These are phyloP conservation scores for Knipowitschia caucasica DNA, from an alignment of 2,797 vertebrate genomes.

Conservation along the genomic window DNA sequence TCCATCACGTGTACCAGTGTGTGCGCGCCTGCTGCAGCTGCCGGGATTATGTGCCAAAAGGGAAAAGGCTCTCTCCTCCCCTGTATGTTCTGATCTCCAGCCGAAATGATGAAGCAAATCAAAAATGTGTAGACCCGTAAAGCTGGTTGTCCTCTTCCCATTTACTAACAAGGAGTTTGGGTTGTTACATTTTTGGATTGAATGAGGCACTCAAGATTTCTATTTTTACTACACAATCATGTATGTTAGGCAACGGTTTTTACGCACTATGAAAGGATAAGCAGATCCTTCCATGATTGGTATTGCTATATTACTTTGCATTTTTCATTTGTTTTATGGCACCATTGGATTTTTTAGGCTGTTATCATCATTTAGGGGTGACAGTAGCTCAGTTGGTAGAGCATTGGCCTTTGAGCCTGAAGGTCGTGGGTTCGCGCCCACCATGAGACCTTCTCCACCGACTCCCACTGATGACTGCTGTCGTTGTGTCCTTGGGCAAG, in stretches of 20 bases:
- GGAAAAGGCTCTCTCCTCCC: slow-evolving; percentile 34
- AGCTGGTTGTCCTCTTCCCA: slow-evolving; percentile 31
- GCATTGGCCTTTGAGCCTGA: too few relatives aligned
- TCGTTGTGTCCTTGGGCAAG: too few relatives aligned
- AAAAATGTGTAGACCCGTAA: slow-evolving; percentile 55
- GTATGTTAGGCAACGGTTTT: neutral
- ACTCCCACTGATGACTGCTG: too few relatives aligned
- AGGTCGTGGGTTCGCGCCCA: too few relatives aligned
- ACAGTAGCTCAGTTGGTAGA: too few relatives aligned
- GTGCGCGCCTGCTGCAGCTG: slow-evolving; percentile 9
- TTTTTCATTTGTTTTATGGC: too few relatives aligned
- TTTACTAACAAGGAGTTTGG: slow-evolving; percentile 19
- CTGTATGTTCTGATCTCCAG: slow-evolving; percentile 49
- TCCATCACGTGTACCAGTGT: slow-evolving; percentile 60
- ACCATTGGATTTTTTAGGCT: too few relatives aligned
- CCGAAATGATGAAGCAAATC: slow-evolving; percentile 66
- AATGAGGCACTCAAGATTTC: neutral
- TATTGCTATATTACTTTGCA: too few relatives aligned
- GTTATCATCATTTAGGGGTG: too few relatives aligned
- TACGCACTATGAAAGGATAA: neutral
- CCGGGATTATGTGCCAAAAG: neutral
- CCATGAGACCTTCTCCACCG: too few relatives aligned
- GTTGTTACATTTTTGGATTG: slow-evolving; percentile 7
- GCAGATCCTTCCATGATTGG: neutral
- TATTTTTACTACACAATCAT: neutral